These are phyloP conservation scores for Alectoris magna DNA, from an alignment of 2,797 vertebrate genomes.

Conservation along the genomic window DNA sequence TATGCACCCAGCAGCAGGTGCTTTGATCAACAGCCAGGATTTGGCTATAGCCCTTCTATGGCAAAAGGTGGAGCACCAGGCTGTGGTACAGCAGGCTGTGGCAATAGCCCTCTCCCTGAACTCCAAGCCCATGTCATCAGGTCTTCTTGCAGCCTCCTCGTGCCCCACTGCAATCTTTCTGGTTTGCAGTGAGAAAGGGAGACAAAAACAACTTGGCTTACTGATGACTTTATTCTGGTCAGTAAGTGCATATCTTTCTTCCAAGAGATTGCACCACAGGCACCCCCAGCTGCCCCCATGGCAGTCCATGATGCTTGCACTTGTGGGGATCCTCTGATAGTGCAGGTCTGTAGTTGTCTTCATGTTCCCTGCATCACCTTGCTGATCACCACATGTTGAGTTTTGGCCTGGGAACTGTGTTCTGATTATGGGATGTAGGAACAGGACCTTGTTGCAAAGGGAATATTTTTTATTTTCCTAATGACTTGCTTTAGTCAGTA, in stretches of 20 bases:
- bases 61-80: not conserved
- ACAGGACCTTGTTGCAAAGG: not conserved
- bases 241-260: rapidly evolving
- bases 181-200: not conserved
- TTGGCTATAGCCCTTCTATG: not conserved
- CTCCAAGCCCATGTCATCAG: rapidly evolving
- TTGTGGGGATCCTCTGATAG: too few relatives aligned
- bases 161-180: rapidly evolving
- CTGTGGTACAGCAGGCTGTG: not conserved
- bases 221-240: not conserved
- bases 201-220: not conserved
- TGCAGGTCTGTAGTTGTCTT: not conserved
- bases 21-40: not conserved
- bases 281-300: not conserved
- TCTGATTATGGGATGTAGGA: not conserved
- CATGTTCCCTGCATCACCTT: not conserved
- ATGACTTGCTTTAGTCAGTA: not conserved
- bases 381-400: not conserved
- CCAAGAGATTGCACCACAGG: rapidly evolving
- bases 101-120: not conserved
- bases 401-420: not conserved
- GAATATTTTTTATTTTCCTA: not conserved
- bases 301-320: not conserved
- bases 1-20: not conserved
- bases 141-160: not conserved